A percentile compares a stretch with the other conserved stretches of the same genome.
These are phyloP conservation scores for Phoebastria nigripes DNA, from an alignment of 2,797 vertebrate genomes.

Conservation along the genomic window DNA sequence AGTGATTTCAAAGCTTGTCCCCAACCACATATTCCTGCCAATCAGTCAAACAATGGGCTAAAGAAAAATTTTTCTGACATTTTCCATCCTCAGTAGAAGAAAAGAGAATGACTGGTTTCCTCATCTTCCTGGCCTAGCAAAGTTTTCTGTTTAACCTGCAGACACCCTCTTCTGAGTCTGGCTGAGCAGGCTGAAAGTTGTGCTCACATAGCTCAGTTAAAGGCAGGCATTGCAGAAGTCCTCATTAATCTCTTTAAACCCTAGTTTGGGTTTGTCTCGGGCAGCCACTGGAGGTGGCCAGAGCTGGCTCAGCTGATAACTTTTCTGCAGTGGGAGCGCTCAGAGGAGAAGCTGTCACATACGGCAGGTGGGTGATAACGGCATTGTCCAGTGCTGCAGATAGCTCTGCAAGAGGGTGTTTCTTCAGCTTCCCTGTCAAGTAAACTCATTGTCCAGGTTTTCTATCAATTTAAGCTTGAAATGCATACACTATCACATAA, in stretches of 20 bases:
- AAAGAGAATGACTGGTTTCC: background rate
- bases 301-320: background rate
- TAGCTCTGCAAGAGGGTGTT: background rate
- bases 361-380: background rate
- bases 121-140: background rate
- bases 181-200: background rate
- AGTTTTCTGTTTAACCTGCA: background rate
- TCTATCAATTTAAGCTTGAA: background rate
- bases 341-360: background rate
- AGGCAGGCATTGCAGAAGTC: background rate
- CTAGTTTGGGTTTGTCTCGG: background rate
- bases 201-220: background rate
- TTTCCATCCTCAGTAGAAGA: background rate
- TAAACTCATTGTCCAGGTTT: background rate
- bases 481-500: background rate
- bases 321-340: background rate
- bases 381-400: background rate
- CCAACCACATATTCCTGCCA: background rate
- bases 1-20: background rate
- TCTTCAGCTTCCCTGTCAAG: background rate
- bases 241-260: background rate
- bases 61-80: background rate
- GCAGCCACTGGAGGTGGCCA: background rate
- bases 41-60: background rate
- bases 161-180: background rate